Evolutionary conservation across 2,113 vertebrate species (phyloP), one percentile per base, ranked within the genome.

Genomic region (Pan paniscus): DNA sequence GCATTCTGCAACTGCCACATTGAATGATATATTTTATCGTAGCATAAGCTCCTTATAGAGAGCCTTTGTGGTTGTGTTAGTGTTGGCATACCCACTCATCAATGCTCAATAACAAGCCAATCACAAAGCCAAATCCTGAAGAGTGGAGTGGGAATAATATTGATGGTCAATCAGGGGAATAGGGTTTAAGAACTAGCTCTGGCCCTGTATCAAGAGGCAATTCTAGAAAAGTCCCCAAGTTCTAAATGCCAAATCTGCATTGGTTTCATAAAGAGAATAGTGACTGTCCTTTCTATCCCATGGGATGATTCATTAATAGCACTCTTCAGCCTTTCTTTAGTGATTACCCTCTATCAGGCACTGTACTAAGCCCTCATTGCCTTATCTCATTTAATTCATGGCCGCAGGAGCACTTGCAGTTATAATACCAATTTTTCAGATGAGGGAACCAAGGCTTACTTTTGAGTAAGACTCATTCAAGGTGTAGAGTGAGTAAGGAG

Each of bases 1-100:
- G 38, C 25, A 25, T 2, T 2, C 5, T 6, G 8, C 35, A 59
- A 20, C 1, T 17, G 38, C 9, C 13, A 7, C 12, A 0, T 25
- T 3, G 18, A 48, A 35, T 8, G 25, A 64, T 64, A 2, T 30
- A 64, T 46, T 8, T 18, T 5, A 10, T 79, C 35, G 27, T 25
- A 67, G 25, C 55, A 14, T 18, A 35, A 57, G 27, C n/a, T 64
- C 30, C 57, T 27, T 2, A 23, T 30, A 4, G 4, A 48, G 10
- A 14, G 0, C 30, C 32, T 8, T 16, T 4, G 1, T 9, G 18
- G 20, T 40, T 30, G 1, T 10, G 61, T 72, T 50, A 4, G 5
- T 4, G 12, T 76, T 50, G 68, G 35, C 10, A 5, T 17, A 40
- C 27, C 67, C 46, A 11, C n/a, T 27, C 4, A 30, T 55, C 46